phyloP scores from a whole-genome alignment of 2,797 vertebrate genomes.

The Prionace glauca region DNA sequence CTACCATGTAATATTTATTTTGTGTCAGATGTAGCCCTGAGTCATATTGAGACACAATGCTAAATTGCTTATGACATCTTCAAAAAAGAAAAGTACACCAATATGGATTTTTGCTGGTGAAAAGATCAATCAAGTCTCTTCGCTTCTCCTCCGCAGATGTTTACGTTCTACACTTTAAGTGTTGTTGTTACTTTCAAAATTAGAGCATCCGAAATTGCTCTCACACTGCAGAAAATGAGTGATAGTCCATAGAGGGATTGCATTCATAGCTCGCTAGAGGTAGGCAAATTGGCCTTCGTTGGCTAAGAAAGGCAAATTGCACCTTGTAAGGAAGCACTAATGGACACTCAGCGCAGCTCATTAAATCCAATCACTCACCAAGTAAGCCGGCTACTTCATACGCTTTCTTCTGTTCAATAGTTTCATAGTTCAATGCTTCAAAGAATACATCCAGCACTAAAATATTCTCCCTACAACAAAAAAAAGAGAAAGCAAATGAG shows the following conservation, averaged over 20 bases:
- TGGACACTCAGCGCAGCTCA: neutral
- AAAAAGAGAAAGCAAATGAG: conserved; percentile 26
- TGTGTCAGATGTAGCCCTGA: neutral
- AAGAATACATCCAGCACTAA: conserved; percentile 96
- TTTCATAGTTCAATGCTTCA: conserved; percentile 96
- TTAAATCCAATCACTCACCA: conserved; percentile 51
- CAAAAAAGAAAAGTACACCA: neutral
- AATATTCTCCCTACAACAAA: conserved; percentile 83
- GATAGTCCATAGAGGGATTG: neutral
- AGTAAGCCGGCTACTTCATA: conserved; percentile 95
- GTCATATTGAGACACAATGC: neutral
- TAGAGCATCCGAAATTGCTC: neutral
- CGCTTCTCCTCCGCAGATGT: neutral
- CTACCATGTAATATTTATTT: neutral
- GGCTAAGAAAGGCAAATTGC: neutral
- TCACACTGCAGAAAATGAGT: neutral
- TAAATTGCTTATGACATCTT: neutral
- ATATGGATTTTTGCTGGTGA: neutral
- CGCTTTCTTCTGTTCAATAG: conserved; percentile 96
- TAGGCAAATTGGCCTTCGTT: no score
- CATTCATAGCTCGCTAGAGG: neutral
- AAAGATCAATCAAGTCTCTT: neutral
- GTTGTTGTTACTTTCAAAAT: neutral
- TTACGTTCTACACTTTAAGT: neutral
- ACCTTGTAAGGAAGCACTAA: neutral